Evolutionary conservation across 2,113 vertebrate species (phyloP), one percentile per base, ranked within the genome.

Genomic region (Tyrannus savana): DNA sequence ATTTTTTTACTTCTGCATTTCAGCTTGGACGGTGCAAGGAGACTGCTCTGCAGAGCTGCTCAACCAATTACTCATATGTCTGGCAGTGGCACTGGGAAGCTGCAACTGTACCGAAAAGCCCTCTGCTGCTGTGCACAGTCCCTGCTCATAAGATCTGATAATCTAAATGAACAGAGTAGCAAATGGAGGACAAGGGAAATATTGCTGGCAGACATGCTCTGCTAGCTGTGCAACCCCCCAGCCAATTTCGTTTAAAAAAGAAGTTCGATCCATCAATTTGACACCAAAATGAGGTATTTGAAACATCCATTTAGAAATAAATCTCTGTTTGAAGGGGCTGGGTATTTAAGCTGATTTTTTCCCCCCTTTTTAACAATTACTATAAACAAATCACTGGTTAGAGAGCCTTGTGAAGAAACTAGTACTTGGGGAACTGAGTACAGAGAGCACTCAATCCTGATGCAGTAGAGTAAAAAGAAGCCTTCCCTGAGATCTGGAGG

Each of bases 1-100:
- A 21, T 66, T 84, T 88, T 83, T 91, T 94, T 58, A 92, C 37
- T 82, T 72, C 81, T 39, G 88, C 83, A 60, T 90, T 93, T 93
- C 86, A 79, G 95, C 90, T 53, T 66, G 90, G 88, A 90, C 0
- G 2, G 73, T 84, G 76, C 80, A 92, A 95, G 93, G 84, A 97
- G 88, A 93, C 95, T 80, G 95, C 90, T 95, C 92, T 92, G 90
- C 88, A 90, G 93, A 95, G 92, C 92, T 91, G 93, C 85, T 96
- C 93, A 64, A 22, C 64, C 73, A 88, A 96, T 97, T 95, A 89
- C 90, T 96, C 92, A 84, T 86, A 76, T 16, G 90, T 84, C 95
- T 96, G 93, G 86, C 92, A 84, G n/a, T 80, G 88, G 79, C 69
- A 95, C 88, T 15, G 83, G 60, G 90, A 95, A 56, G 88, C 95